Evolutionary conservation across 2,888 invertebrate genomes (phyloP), one percentile per base, ranked within the genome.

Genomic region (Meandrusa payeni): DNA sequence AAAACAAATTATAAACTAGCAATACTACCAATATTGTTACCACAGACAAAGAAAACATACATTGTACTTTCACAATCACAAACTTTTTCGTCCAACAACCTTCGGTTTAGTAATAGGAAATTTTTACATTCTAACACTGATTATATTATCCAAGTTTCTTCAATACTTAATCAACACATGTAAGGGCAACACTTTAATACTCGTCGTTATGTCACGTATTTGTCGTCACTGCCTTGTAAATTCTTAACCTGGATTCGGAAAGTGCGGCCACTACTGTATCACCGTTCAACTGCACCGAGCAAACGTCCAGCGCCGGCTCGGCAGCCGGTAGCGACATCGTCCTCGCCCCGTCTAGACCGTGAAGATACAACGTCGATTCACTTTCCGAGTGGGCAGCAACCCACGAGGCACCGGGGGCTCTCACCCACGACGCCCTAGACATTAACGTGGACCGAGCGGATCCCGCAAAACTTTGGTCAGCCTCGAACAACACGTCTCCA

Each of bases 321-420:
- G 89, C 86, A 0, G 92, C 90, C 0, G 92, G 90, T 36, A 94
- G 59, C 0, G 89, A 89, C 58, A 80, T 64, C 0, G 71, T 69
- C 34, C 75, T 57, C 64, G 88, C 46, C 69, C 80, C 70, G 74
- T 89, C 63, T 70, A 89, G 9, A 42, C 92, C 93, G 86, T 94
- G 93, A 1, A 94, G 71, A 32, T 89, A 86, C 13, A 94, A 70
- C 5, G 89, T 76, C 2, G 90, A 90, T n/a, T 89, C 90, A 37
- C 92, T 91, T 70, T 95, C 95, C 46, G 95, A 91, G 58, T 94
- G 92, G 0, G 93, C 93, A 0, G 93, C 93, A 0, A 94, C 89
- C 63, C 93, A 88, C 5, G 91, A 89, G 2, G 89, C 79, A 0
- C 90, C 90, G 0, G 90, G 64, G 0, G 88, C 77, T 15, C 90